Evolutionary conservation across 2,113 vertebrate genomes (phyloP), one percentile per base, ranked within the genome.

Genomic region (Trochalopteron elliotii): DNA sequence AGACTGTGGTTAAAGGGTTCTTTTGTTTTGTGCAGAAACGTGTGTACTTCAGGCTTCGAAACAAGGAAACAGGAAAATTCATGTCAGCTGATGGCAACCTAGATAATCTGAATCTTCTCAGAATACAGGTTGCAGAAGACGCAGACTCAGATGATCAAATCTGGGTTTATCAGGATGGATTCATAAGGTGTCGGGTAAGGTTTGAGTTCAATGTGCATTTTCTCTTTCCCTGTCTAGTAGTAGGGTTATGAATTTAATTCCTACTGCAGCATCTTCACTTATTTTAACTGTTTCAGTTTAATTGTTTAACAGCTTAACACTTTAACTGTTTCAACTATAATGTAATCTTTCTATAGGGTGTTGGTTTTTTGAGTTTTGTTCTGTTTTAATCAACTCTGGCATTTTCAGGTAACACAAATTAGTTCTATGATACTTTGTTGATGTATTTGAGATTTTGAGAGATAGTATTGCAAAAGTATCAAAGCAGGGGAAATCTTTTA

Each of bases 111-210:
- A 99, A 98, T 87, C 98, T 99, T 92, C 98, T 99, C 85, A 98
- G 99, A 89, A 97, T 99, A 86, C 99, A 99, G 91, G 98, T 97
- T 25, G 84, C 98, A 96, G 99, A 99, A 91, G 98, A 99, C 45
- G 97, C 97, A 0, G 98, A 97, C 44, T 98, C 97, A 21, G 95
- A 98, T 13, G 99, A 99, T 79, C 99, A 99, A 98, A 95, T 99
- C 56, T 99, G 99, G 99, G 94, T 99, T 91, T 99, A 99, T 85
- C 98, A 98, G 68, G 98, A 99, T 23, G 99, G 99, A 71, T 98
- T 97, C 82, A 97, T 99, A 93, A 98, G 90, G 83, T 99, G 98
- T 97, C 99, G 98, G 98, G 99, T 99, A 97, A 95, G 96, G 53
- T 56, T 96, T 81, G 79, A 40, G 40, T 71, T 94, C 49, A 68